These are phyloP conservation scores for Cosmopolites sordidus DNA, from an alignment of 2,888 invertebrate species.

Conservation along the genomic window DNA sequence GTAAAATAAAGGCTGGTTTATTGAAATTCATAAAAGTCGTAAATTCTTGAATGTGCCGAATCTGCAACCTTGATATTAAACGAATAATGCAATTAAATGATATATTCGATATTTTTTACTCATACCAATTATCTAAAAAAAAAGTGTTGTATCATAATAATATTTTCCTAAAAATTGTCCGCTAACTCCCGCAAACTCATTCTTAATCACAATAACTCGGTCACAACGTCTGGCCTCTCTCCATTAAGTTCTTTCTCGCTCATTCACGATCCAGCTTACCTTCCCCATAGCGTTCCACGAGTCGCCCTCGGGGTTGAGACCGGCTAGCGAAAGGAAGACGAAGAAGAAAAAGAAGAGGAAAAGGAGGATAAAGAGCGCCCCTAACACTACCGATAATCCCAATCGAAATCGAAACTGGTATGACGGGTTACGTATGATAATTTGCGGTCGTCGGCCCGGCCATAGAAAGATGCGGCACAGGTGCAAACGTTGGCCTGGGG, in stretches of 20 bases:
- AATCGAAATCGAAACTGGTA: slow-evolving; percentile 46
- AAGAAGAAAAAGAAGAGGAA: slow-evolving; percentile 12
- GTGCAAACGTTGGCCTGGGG: slow-evolving; percentile 36
- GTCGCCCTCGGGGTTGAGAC: slow-evolving; percentile 22
- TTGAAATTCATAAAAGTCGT: too few species aligned
- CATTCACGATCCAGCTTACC: slow-evolving; percentile 21
- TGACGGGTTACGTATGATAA: slow-evolving; percentile 48
- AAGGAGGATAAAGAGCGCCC: not conserved
- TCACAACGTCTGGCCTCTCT: too few species aligned
- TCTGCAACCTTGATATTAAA: too few species aligned
- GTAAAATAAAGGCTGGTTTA: too few species aligned
- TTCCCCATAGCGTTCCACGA: slow-evolving; percentile 25
- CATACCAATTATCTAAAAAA: too few species aligned
- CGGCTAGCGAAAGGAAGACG: slow-evolving; percentile 4
- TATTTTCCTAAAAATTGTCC: too few species aligned
- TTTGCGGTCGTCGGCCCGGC: slow-evolving; percentile 45
- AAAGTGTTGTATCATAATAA: too few species aligned
- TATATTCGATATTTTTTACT: too few species aligned
- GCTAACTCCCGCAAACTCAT: too few species aligned
- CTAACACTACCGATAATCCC: slow-evolving; percentile 13
- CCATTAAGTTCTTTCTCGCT: slow-evolving; percentile 1
- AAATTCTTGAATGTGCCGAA: too few species aligned
- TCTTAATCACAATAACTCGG: too few species aligned
- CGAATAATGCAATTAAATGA: too few species aligned
- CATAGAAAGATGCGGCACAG: slow-evolving; percentile 35